Percentiles rank a stretch among this genome's conserved stretches.
These are phyloP conservation scores for Neuroterus valhalla DNA, from an alignment of 1,140 invertebrate species.

Conservation along the genomic window DNA sequence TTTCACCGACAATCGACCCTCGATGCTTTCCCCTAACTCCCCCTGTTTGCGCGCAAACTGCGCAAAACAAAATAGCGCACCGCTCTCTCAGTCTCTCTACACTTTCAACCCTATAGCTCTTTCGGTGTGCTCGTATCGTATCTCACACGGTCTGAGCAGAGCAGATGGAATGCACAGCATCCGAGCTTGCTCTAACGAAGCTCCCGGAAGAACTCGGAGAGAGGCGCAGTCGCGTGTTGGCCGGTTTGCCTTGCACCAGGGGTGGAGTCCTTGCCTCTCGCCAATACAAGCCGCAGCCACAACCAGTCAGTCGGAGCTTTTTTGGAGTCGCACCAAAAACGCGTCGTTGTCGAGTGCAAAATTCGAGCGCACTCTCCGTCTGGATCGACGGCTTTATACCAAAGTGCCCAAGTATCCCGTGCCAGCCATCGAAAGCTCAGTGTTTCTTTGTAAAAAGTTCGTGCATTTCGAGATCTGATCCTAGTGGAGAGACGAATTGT, in stretches of 20 bases:
- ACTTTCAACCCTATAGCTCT: too few species aligned
- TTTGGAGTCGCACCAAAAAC: slow-evolving; percentile 31
- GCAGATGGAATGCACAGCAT: not conserved
- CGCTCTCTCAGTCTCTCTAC: too few species aligned
- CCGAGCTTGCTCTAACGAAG: not conserved
- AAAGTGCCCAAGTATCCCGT: not conserved
- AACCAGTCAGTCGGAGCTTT: slow-evolving; percentile 6
- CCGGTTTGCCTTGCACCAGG: slow-evolving; percentile 31
- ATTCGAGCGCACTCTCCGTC: not conserved
- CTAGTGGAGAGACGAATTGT: not conserved
- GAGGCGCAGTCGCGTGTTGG: slow-evolving; percentile 39
- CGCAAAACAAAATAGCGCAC: too few species aligned
- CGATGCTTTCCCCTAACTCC: too few species aligned
- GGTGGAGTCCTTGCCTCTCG: slow-evolving; percentile 37
- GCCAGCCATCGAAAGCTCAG: not conserved
- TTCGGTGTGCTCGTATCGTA: too few species aligned
- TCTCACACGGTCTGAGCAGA: not conserved
- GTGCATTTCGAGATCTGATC: not conserved
- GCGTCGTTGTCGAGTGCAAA: not conserved
- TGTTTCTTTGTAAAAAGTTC: not conserved
- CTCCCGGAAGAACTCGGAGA: not conserved
- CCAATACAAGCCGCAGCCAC: not conserved
- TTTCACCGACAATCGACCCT: too few species aligned
- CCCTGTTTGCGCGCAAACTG: too few species aligned
- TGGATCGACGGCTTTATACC: not conserved